phyloP scores from a whole-genome alignment of 2,113 vertebrate species.

The Cyanoderma ruficeps region DNA sequence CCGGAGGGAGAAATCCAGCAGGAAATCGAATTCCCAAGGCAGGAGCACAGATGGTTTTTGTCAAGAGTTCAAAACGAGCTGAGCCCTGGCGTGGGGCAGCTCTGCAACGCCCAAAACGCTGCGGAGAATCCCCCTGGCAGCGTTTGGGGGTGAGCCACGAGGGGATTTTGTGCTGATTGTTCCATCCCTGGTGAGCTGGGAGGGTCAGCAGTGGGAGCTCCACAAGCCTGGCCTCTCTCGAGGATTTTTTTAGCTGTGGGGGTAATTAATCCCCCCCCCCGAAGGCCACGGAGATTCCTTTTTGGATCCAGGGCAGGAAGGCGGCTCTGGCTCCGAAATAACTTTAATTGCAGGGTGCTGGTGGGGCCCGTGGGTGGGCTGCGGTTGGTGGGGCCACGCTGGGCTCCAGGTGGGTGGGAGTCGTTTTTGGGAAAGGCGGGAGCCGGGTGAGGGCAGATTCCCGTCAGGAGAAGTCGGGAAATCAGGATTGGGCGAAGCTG shows the following conservation, averaged over 20 bases:
- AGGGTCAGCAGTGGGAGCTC: fast-evolving
- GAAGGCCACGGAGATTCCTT: background rate
- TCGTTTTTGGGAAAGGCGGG: background rate
- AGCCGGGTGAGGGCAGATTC: background rate
- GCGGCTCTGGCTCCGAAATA: background rate
- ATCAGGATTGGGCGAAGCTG: background rate
- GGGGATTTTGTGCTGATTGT: background rate
- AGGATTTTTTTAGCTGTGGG: background rate
- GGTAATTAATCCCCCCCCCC: background rate
- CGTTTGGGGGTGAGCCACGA: fast-evolving
- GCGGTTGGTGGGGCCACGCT: background rate
- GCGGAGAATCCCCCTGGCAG: fast-evolving
- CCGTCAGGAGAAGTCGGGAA: background rate
- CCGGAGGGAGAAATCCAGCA: background rate
- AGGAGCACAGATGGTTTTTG: background rate
- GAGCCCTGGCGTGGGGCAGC: no score
- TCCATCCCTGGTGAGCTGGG: fast-evolving
- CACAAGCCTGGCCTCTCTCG: fast-evolving
- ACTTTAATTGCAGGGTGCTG: constrained; percentile 6
- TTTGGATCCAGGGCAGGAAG: background rate
- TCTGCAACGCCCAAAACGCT: fast-evolving
- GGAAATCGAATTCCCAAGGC: background rate
- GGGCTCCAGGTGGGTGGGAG: background rate
- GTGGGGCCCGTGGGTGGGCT: background rate
- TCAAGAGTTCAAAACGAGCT: background rate